phyloP scores from a whole-genome alignment of 2,797 vertebrate genomes.

The Amazona ochrocephala region DNA sequence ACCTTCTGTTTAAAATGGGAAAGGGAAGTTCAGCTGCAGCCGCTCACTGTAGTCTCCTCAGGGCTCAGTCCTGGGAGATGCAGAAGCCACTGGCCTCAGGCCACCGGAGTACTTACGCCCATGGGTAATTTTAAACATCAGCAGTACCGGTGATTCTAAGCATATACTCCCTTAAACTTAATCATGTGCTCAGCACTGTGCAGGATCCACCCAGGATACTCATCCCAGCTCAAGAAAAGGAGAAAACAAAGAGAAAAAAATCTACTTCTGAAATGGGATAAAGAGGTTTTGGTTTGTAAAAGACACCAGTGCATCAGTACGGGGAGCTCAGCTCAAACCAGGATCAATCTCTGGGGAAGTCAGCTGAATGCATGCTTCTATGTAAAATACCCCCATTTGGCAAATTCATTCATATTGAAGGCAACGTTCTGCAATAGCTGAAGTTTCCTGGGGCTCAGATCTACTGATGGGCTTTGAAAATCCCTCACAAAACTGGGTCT shows the following conservation, averaged over 20 bases:
- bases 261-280: not conserved
- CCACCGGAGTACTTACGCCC: constrained; percentile 10
- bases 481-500: not conserved
- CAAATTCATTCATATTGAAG: not conserved
- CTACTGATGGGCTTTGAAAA: not conserved
- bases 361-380: not conserved
- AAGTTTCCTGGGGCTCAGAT: not conserved
- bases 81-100: constrained; percentile 31
- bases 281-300: not conserved
- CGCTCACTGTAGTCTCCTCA: not conserved
- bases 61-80: constrained; percentile 42
- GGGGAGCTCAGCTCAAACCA: not conserved
- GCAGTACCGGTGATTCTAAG: constrained; percentile 19
- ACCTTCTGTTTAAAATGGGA: not conserved
- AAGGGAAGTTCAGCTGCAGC: not conserved
- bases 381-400: not conserved
- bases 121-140: constrained; percentile 30
- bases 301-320: not conserved
- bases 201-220: constrained; percentile 28
- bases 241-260: constrained; percentile 38
- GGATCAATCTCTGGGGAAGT: not conserved
- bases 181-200: constrained; percentile 45
- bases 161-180: constrained; percentile 57
- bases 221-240: constrained; percentile 2
- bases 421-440: not conserved